Evolutionary conservation across 2,113 vertebrate genomes (phyloP), one percentile per base, ranked within the genome.

Genomic region (Ramphastos sulfuratus): DNA sequence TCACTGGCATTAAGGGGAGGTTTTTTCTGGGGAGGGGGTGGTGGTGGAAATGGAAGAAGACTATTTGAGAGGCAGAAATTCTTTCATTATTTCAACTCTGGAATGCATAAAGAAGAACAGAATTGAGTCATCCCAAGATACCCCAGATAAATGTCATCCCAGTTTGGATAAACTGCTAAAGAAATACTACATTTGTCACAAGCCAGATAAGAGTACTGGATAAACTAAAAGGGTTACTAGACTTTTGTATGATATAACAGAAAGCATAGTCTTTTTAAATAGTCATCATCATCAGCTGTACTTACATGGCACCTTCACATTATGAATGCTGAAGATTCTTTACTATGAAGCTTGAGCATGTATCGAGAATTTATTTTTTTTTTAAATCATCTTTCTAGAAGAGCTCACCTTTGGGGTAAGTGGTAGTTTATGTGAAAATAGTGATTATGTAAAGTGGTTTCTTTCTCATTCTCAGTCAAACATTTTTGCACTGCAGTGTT

Each of bases 221-320:
- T 69, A 79, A 72, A 75, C 37, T 61, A 87, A 94, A 96, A 91
- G 24, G 48, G 69, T 94, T 93, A 14, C 56, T 76, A 90, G 88
- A 69, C 18, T 31, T 71, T 79, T 65, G 10, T 39, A 46, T 44
- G 44, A 31, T 35, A 6, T 15, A 83, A 58, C 2, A 83, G 46
- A 77, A 85, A 91, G 23, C 3, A 81, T 6, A 31, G 50, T 37
- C 27, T 82, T 78, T 81, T 20, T 8, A 69, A 89, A 76, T 21
- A 78, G 16, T 63, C 23, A n/a, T 50, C 28, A 46, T 15, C n/a
- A 13, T 56, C 12, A 1, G 37, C 15, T 78, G 12, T 73, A 60
- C 44, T 84, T 73, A 55, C 15, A 33, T 2, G 60, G 28, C 28
- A 90, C 16, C 28, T 85, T 64, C 11, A 83, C 30, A 35, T 35